phyloP scores from a whole-genome alignment of 2,888 invertebrate genomes.

The Plebejus argus region DNA sequence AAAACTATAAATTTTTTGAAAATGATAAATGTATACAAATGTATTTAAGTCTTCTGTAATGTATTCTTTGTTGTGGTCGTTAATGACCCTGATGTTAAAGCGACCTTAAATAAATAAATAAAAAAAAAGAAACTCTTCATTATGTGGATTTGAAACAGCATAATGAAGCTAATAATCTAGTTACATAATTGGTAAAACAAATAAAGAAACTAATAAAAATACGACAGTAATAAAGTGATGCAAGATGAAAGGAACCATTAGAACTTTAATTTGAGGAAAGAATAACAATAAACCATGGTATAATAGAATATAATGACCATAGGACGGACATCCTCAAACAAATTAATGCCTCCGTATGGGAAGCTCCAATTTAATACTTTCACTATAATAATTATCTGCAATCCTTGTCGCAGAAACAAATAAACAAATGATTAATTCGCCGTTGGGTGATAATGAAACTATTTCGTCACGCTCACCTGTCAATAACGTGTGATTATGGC shows the following conservation, averaged over 20 bases:
- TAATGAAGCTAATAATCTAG: background rate
- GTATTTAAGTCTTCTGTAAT: too few relatives aligned
- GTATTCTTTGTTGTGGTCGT: too few relatives aligned
- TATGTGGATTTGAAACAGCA: background rate
- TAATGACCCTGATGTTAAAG: too few relatives aligned
- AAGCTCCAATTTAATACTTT: background rate
- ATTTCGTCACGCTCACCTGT: slow-evolving; percentile 16
- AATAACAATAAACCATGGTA: background rate
- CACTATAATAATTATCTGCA: background rate
- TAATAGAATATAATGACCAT: background rate
- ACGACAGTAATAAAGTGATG: background rate
- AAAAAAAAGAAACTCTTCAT: background rate
- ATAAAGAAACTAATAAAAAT: background rate
- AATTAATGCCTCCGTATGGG: background rate
- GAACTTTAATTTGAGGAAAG: background rate
- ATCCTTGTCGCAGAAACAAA: background rate
- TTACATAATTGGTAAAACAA: background rate
- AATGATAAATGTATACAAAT: too few relatives aligned
- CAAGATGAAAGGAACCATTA: background rate
- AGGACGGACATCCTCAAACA: background rate
- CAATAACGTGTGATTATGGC: slow-evolving; percentile 23
- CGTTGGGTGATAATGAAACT: slow-evolving; percentile 22
- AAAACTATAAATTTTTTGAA: too few relatives aligned
- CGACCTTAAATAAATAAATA: too few relatives aligned
- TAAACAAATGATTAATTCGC: slow-evolving; percentile 4